Percentiles rank a stretch among this genome's conserved stretches.
Evolutionary conservation across 2,888 invertebrate species (phyloP).

Genomic region (Xanthia icteritia): DNA sequence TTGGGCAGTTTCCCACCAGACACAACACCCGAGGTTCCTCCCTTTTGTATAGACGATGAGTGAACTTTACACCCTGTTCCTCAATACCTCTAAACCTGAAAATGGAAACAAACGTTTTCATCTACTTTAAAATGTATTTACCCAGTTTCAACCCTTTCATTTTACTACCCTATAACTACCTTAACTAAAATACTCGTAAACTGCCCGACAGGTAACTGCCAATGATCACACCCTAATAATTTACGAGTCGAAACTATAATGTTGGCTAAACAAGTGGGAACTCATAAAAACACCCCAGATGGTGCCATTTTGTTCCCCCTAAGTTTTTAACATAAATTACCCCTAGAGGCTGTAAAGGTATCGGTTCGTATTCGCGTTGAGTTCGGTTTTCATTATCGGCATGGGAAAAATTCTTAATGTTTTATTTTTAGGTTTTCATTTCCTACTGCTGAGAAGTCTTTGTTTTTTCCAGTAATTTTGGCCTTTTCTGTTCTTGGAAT

Average conservation of each 20-base stretch:
- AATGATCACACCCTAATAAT: constrained; percentile 53
- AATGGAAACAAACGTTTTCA: background rate
- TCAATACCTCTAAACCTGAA: background rate
- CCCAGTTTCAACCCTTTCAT: constrained; percentile 5
- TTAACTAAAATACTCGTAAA: constrained; percentile 41
- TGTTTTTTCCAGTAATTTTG: too few species aligned
- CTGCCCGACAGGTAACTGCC: constrained; percentile 21
- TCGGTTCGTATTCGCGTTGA: constrained; percentile 15
- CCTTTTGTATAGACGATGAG: too few species aligned
- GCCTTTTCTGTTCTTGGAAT: too few species aligned
- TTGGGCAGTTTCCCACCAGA: too few species aligned
- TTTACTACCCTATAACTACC: constrained; percentile 23
- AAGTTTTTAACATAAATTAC: constrained; percentile 57
- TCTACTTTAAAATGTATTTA: background rate
- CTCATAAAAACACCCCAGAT: constrained; percentile 59
- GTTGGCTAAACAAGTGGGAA: constrained; percentile 52
- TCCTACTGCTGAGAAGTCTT: background rate
- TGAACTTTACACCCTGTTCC: too few species aligned
- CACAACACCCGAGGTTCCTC: background rate
- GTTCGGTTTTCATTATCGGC: constrained; percentile 40
- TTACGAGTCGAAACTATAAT: constrained; percentile 55
- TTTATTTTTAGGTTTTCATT: background rate
- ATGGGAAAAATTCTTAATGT: background rate
- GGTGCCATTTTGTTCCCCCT: constrained; percentile 44
- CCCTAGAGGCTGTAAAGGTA: constrained; percentile 15